Evolutionary conservation across 1,140 invertebrate species (phyloP).

Genomic region (Cyclina sinensis): DNA sequence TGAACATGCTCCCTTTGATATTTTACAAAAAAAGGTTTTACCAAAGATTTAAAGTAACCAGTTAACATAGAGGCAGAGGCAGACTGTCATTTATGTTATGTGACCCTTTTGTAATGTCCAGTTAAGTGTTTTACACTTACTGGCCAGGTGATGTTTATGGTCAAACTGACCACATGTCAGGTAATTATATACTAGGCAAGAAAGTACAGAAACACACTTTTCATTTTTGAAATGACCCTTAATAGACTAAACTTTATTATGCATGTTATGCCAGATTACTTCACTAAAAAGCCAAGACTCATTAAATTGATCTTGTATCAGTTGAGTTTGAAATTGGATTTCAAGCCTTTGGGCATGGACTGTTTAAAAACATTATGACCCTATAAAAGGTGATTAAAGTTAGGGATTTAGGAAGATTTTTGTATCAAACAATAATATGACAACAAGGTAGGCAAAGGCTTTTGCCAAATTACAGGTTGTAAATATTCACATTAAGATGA

Average conservation of each 20-base stretch:
- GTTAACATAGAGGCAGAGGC: neutral
- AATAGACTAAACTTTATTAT: neutral
- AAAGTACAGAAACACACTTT: neutral
- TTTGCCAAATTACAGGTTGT: no score
- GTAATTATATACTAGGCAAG: neutral
- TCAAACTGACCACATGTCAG: neutral
- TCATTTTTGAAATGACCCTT: constrained; percentile 2
- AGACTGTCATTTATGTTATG: neutral
- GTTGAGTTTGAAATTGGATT: constrained; percentile 11
- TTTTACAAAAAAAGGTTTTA: no score
- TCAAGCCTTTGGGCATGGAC: neutral
- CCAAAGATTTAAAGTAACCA: no score
- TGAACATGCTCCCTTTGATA: no score
- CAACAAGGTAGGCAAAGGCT: neutral
- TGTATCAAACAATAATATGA: neutral
- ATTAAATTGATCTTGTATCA: constrained; percentile 18
- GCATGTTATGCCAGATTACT: neutral
- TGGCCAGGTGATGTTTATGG: neutral
- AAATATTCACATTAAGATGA: no score
- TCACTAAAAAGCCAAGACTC: neutral
- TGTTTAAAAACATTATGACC: constrained; percentile 2
- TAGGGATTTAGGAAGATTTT: neutral
- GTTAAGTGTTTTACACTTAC: neutral
- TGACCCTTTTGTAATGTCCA: neutral
- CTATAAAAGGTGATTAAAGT: neutral